A percentile compares a stretch with the other conserved stretches of the same genome.
These are phyloP conservation scores for Callyntrura guangdongensis DNA, from an alignment of 2,888 invertebrate genomes.

Conservation along the genomic window DNA sequence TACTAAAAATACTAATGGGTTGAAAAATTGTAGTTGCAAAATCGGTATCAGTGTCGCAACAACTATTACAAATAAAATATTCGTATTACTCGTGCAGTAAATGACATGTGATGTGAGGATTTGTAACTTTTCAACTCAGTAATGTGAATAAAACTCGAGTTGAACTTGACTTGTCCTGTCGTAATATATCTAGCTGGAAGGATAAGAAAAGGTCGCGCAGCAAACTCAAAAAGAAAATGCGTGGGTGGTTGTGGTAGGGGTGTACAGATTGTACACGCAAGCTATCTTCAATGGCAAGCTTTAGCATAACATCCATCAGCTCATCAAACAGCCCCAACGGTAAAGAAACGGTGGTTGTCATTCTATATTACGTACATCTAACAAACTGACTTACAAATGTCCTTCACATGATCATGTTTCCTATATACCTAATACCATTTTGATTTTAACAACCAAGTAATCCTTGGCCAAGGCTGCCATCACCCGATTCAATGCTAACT, in stretches of 20 bases:
- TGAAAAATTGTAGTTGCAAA: too few relatives aligned
- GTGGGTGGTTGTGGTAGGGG: constrained; percentile 40
- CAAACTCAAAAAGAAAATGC: constrained; percentile 30
- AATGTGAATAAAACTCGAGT: too few relatives aligned
- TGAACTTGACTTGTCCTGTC: too few relatives aligned
- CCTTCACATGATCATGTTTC: constrained; percentile 41
- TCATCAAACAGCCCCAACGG: neutral
- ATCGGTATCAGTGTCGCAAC: too few relatives aligned
- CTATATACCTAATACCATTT: neutral
- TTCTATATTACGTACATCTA: neutral
- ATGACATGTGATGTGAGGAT: too few relatives aligned
- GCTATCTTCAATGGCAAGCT: neutral
- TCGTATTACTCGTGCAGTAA: too few relatives aligned
- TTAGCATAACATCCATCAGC: neutral
- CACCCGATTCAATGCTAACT: neutral
- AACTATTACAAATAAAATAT: too few relatives aligned
- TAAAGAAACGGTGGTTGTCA: neutral
- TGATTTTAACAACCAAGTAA: neutral
- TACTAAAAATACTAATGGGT: too few relatives aligned
- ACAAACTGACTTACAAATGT: constrained; percentile 48
- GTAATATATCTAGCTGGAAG: too few relatives aligned
- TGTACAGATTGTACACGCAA: too few relatives aligned
- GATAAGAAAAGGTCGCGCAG: constrained; percentile 19
- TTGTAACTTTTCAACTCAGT: too few relatives aligned
- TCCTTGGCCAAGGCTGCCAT: neutral